Evolutionary conservation across 2,888 invertebrate genomes (phyloP).

Genomic region (Tipula helvola): DNA sequence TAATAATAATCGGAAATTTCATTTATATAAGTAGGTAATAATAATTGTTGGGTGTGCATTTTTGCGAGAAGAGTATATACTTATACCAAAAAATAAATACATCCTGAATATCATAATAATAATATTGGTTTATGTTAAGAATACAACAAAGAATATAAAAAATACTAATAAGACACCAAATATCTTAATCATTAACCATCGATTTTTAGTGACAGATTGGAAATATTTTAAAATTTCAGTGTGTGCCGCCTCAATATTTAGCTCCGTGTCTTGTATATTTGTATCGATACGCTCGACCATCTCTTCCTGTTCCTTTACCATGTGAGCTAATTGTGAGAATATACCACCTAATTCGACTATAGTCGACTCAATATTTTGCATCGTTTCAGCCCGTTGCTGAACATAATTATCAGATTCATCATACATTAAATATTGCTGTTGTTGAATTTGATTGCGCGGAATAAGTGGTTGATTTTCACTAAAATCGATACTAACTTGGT

Average conservation of each 20-base stretch:
- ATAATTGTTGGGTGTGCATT: not conserved
- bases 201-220: conserved; percentile 89
- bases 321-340: conserved; percentile 87
- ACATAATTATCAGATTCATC: conserved; percentile 85
- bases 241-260: conserved; percentile 97
- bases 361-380: conserved; percentile 98
- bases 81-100: not conserved
- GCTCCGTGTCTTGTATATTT: conserved; percentile 87
- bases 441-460: conserved; percentile 23
- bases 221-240: conserved; percentile 96
- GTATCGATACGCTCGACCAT: conserved; percentile 95
- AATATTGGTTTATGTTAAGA: conserved; percentile 59
- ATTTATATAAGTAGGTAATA: no score
- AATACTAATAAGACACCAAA: conserved; percentile 97
- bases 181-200: conserved; percentile 98
- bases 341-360: conserved; percentile 98
- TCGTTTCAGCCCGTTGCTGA: conserved; percentile 88
- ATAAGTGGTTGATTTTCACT: conserved; percentile 39
- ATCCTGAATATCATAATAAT: not conserved
- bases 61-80: not conserved
- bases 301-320: conserved; percentile 81
- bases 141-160: conserved; percentile 97
- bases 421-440: conserved; percentile 59
- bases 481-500: conserved; percentile 77
- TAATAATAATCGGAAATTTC: not conserved